phyloP scores from a whole-genome alignment of 2,113 vertebrate genomes.

The Pluvialis apricaria region DNA sequence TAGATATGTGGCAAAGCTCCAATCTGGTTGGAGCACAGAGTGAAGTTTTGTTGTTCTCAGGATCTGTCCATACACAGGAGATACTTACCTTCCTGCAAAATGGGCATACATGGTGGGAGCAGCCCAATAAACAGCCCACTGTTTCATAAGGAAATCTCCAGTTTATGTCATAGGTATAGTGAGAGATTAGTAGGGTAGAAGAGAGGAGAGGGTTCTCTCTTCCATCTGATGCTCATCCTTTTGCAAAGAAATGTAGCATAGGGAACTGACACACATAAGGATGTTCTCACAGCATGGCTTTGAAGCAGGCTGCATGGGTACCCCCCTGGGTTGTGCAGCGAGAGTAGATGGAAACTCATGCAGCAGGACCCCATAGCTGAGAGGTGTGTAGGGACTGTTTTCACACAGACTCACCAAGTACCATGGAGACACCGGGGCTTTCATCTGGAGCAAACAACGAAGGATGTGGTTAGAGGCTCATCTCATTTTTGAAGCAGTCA shows the following conservation, averaged over 20 bases:
- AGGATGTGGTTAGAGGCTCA: constrained; percentile 18
- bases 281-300: not conserved
- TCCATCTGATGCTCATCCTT: not conserved
- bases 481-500: not conserved
- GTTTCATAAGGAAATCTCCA: not conserved
- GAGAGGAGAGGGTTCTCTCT: not conserved
- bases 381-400: not conserved
- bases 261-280: not conserved
- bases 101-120: not conserved
- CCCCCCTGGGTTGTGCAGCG: not conserved
- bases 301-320: not conserved
- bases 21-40: not conserved
- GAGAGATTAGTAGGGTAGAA: not conserved
- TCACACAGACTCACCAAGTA: not conserved
- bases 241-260: not conserved
- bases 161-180: not conserved
- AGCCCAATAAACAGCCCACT: not conserved
- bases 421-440: not conserved
- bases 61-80: not conserved
- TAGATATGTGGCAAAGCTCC: not conserved
- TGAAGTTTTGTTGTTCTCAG: not conserved
- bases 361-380: not conserved
- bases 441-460: not conserved
- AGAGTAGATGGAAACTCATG: not conserved
- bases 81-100: not conserved